Conservation (phyloP, 2,113 vertebrate genomes). For the Cyrtonyx montezumae region DNA sequence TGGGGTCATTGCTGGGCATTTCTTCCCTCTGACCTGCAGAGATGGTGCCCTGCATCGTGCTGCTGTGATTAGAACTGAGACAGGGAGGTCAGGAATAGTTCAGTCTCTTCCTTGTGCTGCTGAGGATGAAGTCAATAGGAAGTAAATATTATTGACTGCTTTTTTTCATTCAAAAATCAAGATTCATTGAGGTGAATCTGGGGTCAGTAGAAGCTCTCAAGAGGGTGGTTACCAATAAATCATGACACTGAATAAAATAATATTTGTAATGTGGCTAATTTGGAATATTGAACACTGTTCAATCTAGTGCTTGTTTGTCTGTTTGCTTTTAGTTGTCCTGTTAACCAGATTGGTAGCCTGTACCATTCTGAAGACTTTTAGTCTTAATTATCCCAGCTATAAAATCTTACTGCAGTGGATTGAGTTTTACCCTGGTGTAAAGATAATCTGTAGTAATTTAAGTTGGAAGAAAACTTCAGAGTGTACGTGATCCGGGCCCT, state of each 20-base stretch:
- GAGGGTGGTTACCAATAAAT: slow-evolving; percentile 50
- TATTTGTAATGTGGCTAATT: slow-evolving; percentile 52
- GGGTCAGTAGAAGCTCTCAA: slow-evolving; percentile 58
- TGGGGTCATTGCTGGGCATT: background rate
- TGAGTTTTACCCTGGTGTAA: background rate
- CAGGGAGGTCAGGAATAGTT: slow-evolving; percentile 59
- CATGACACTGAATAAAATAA: slow-evolving; percentile 38
- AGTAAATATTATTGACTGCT: slow-evolving; percentile 71
- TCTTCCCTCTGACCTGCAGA: background rate
- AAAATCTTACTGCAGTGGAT: background rate
- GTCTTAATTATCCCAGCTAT: background rate
- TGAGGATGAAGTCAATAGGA: slow-evolving; percentile 57
- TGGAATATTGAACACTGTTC: background rate
- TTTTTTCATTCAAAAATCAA: slow-evolving; percentile 72
- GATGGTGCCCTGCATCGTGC: background rate
- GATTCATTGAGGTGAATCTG: slow-evolving; percentile 68
- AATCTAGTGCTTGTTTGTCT: background rate
- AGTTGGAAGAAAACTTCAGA: background rate
- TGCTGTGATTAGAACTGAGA: slow-evolving; percentile 15
- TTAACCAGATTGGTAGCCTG: background rate
- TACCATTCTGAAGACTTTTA: background rate
- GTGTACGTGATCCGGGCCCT: background rate
- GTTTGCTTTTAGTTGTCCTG: background rate
- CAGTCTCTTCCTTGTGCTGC: slow-evolving; percentile 35
- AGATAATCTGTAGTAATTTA: background rate